Conservation (phyloP, 2,888 invertebrate genomes). For the Phalera bucephala region DNA sequence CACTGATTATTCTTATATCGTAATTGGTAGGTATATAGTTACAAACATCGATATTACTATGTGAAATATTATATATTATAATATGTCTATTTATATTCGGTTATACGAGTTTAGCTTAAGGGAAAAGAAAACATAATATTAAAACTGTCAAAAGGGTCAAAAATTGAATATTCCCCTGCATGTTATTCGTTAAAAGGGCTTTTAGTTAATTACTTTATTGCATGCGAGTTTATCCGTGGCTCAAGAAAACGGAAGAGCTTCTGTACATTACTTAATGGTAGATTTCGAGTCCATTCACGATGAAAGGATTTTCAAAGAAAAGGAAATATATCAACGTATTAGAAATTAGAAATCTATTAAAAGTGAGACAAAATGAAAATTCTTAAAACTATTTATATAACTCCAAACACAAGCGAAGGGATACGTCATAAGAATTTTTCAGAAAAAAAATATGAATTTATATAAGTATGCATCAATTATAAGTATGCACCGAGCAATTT, state of each 20-base stretch:
- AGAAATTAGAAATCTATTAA: constrained; percentile 1
- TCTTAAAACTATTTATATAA: constrained; percentile 6
- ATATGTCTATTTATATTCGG: no score
- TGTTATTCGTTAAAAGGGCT: constrained; percentile 6
- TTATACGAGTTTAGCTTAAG: not conserved
- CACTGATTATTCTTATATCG: not conserved
- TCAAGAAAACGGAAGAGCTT: constrained; percentile 2
- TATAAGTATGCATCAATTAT: no score
- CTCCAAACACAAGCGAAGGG: constrained; percentile 5
- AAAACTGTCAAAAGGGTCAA: no score
- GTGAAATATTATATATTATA: no score
- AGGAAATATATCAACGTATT: not conserved
- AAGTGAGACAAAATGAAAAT: not conserved
- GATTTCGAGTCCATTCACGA: not conserved
- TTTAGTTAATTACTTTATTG: constrained; percentile 35
- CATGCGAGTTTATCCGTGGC: constrained; percentile 23
- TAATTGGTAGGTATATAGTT: not conserved
- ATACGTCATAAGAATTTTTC: constrained; percentile 23
- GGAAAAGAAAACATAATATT: not conserved
- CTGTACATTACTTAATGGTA: not conserved
- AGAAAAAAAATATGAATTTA: no score
- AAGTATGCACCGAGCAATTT: no score
- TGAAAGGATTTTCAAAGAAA: not conserved
- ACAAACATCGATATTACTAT: constrained; percentile 5
- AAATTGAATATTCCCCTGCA: no score